Evolutionary conservation across 1,140 invertebrate genomes (phyloP).

Genomic region (Diploscapter pachys): DNA sequence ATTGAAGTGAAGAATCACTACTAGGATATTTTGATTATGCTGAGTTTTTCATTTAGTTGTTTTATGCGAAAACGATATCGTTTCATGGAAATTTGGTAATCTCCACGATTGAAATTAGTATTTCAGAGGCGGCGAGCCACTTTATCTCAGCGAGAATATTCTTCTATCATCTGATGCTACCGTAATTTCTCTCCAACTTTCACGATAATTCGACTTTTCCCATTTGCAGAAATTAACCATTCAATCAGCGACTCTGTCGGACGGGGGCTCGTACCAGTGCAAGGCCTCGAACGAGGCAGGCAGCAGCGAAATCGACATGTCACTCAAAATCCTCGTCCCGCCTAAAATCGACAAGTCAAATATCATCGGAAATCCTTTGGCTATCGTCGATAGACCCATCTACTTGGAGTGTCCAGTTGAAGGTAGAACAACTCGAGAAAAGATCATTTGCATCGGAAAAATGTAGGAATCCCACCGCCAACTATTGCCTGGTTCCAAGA

Average conservation of each 20-base stretch:
- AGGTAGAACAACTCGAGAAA: conserved; percentile 45
- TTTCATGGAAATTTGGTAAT: too few relatives aligned
- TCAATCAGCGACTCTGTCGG: conserved; percentile 43
- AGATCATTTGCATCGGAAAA: too few relatives aligned
- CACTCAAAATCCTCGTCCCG: conserved; percentile 61
- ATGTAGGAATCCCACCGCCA: conserved; percentile 52
- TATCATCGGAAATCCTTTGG: conserved; percentile 58
- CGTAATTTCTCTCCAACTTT: conserved; percentile 32
- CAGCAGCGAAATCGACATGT: conserved; percentile 58
- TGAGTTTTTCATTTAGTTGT: too few relatives aligned
- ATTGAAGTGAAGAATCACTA: too few relatives aligned
- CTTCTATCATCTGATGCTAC: conserved; percentile 43
- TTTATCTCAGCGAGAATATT: conserved; percentile 43
- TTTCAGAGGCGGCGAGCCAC: conserved; percentile 38
- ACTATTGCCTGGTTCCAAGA: conserved; percentile 60
- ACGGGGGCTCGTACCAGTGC: conserved; percentile 62
- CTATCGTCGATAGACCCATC: conserved; percentile 58
- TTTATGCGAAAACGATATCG: too few relatives aligned
- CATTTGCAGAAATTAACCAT: conserved; percentile 56
- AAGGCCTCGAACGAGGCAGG: conserved; percentile 61
- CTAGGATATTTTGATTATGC: too few relatives aligned
- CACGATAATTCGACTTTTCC: background rate
- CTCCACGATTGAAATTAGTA: too few relatives aligned
- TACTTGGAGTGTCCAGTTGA: conserved; percentile 62
- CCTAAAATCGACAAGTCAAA: conserved; percentile 64